These are phyloP conservation scores for Desoria tigrina DNA, from an alignment of 2,888 invertebrate genomes.

Conservation along the genomic window DNA sequence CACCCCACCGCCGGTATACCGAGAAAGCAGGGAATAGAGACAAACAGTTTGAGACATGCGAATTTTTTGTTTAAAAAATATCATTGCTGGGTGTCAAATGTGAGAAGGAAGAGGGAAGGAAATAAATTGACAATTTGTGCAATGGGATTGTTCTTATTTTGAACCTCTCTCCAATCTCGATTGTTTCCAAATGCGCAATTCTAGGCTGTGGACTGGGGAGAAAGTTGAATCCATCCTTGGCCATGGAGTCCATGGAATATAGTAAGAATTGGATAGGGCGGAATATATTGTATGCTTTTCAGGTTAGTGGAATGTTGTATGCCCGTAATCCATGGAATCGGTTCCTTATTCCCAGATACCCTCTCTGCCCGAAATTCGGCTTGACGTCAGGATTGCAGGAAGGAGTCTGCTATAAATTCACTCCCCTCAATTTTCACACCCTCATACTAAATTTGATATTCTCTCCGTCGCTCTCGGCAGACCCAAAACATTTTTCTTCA, in stretches of 20 bases:
- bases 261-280: too few relatives aligned
- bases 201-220: not conserved
- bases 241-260: too few relatives aligned
- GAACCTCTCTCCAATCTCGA: not conserved
- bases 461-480: constrained; percentile 2
- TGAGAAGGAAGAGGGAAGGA: constrained; percentile 4
- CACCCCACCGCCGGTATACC: too few relatives aligned
- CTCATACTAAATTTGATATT: constrained; percentile 10
- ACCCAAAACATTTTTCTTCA: constrained; percentile 3
- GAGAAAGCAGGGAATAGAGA: too few relatives aligned
- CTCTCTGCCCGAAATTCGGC: not conserved
- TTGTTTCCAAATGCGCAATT: constrained; percentile 8
- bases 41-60: too few relatives aligned
- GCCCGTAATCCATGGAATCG: too few relatives aligned
- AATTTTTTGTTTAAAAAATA: not conserved
- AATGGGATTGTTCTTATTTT: constrained; percentile 4
- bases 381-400: constrained; percentile 10
- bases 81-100: not conserved
- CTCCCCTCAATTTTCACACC: constrained; percentile 7
- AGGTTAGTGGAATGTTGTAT: too few relatives aligned
- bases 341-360: too few relatives aligned
- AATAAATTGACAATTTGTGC: constrained; percentile 20
- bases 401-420: constrained; percentile 2
- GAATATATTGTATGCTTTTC: too few relatives aligned
- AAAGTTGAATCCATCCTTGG: too few relatives aligned